These are phyloP conservation scores for Mactromeris polynyma DNA, from an alignment of 2,888 invertebrate genomes.

Conservation along the genomic window DNA sequence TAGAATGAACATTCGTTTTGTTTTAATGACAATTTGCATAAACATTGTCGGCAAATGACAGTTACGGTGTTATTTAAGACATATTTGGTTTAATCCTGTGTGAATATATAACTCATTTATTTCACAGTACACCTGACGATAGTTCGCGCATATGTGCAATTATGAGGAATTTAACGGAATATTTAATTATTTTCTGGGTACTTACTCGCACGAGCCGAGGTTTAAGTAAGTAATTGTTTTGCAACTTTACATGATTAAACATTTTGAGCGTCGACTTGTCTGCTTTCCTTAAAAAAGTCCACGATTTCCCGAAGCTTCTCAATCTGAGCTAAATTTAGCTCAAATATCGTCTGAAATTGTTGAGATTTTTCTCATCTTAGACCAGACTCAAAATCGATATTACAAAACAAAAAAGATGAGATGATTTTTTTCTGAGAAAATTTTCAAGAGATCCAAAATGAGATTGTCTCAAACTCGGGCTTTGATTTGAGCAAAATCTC, in stretches of 20 bases:
- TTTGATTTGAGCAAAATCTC: no score
- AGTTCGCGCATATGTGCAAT: not conserved
- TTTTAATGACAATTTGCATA: constrained; percentile 3
- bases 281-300: not conserved
- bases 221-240: not conserved
- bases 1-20: not conserved
- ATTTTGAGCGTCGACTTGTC: not conserved
- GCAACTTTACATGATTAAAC: not conserved
- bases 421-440: no score
- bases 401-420: no score
- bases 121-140: not conserved
- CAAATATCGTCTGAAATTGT: no score
- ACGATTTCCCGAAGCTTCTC: no score
- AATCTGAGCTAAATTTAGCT: no score
- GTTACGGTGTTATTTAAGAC: not conserved
- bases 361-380: no score
- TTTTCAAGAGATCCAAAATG: no score
- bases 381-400: no score
- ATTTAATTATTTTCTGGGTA: not conserved
- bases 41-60: not conserved
- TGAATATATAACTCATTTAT: not conserved
- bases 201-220: not conserved
- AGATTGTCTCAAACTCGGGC: no score
- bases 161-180: not conserved
- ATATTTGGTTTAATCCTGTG: not conserved